Conservation (phyloP, 2,888 invertebrate genomes). For the Prosopocoilus inquinatus region DNA sequence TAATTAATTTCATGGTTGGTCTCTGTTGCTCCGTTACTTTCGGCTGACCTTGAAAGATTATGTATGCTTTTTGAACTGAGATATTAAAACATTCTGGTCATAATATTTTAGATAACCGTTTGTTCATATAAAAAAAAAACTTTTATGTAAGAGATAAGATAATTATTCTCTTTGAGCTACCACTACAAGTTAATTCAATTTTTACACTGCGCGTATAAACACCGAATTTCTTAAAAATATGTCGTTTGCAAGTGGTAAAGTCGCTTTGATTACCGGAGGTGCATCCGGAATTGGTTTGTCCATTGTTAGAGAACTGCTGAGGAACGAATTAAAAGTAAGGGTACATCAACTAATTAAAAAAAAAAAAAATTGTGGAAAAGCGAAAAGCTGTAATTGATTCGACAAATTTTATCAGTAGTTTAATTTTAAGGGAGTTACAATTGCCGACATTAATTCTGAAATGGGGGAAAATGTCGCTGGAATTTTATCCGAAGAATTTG, state of each 20-base stretch:
- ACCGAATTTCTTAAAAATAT: background rate
- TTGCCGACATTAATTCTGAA: constrained; percentile 17
- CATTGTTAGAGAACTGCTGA: constrained; percentile 51
- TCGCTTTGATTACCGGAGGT: constrained; percentile 54
- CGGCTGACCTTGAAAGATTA: too few species aligned
- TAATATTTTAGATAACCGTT: too few species aligned
- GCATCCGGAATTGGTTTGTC: constrained; percentile 56
- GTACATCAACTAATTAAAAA: constrained; percentile 24
- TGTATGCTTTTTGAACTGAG: too few species aligned
- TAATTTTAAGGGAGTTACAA: constrained; percentile 11
- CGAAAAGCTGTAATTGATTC: background rate
- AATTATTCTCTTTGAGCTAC: too few species aligned
- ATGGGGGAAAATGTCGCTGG: constrained; percentile 11
- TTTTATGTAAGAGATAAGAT: too few species aligned
- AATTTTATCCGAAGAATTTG: constrained; percentile 9
- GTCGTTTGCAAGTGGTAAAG: constrained; percentile 34
- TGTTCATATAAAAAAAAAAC: too few species aligned
- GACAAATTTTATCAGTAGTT: too few species aligned
- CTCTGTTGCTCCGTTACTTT: too few species aligned
- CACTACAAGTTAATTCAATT: too few species aligned
- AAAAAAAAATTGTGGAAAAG: background rate
- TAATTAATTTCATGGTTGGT: too few species aligned
- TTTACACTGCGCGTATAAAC: too few species aligned
- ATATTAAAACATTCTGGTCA: too few species aligned
- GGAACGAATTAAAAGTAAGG: constrained; percentile 43